A percentile compares a stretch with the other conserved stretches of the same genome.
Conservation (phyloP, 2,113 vertebrate species). For the Elachura formosa region DNA sequence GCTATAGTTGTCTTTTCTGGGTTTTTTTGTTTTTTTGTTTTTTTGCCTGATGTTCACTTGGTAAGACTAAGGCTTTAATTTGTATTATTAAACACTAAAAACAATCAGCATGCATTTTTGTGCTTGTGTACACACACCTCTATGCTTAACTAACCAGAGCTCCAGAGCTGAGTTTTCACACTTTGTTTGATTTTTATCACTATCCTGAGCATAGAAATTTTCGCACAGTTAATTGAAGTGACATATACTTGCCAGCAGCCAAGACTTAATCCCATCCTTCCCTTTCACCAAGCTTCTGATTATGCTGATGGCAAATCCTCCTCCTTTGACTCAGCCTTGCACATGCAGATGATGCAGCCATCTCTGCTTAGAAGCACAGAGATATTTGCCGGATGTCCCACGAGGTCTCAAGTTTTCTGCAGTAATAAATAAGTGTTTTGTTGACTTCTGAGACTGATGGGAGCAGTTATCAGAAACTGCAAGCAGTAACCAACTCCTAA, state of each 20-base stretch:
- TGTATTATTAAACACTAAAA: not conserved
- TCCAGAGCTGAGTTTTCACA: slow-evolving; percentile 11
- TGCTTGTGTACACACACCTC: not conserved
- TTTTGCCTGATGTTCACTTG: not conserved
- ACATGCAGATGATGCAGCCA: not conserved
- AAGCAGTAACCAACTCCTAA: slow-evolving; percentile 17
- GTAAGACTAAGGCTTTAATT: not conserved
- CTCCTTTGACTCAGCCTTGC: not conserved
- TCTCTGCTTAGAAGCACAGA: not conserved
- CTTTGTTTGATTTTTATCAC: slow-evolving; percentile 29
- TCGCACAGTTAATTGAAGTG: not conserved
- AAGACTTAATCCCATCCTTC: slow-evolving; percentile 20
- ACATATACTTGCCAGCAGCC: slow-evolving; percentile 32
- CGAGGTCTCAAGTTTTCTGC: not conserved
- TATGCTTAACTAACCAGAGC: not conserved
- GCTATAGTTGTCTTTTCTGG: not conserved
- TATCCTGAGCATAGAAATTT: not conserved
- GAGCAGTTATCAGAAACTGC: not conserved
- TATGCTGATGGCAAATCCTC: slow-evolving; percentile 23
- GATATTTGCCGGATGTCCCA: not conserved
- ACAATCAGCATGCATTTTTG: not conserved
- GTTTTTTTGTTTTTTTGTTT: too few species aligned
- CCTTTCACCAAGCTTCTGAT: slow-evolving; percentile 29
- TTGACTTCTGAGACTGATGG: not conserved
- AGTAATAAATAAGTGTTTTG: not conserved